Percentiles rank a stretch among this genome's conserved stretches.
Evolutionary conservation across 2,797 vertebrate genomes (phyloP).

Genomic region (Platalea minor): DNA sequence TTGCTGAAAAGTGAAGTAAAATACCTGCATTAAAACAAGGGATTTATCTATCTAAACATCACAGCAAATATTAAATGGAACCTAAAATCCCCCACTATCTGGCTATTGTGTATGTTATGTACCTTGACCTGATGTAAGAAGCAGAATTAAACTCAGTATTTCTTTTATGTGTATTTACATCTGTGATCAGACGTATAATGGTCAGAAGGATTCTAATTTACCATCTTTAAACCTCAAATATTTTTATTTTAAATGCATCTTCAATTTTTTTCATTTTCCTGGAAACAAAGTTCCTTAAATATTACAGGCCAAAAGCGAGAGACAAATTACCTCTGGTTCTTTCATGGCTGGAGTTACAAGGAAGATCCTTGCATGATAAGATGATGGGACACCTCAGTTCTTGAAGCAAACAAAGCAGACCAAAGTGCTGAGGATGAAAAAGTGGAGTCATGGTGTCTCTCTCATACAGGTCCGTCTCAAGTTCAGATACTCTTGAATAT

Average conservation of each 20-base stretch:
- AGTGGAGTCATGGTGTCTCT: not conserved
- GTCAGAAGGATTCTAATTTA: not conserved
- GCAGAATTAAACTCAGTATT: not conserved
- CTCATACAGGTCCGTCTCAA: not conserved
- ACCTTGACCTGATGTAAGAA: not conserved
- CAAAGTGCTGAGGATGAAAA: not conserved
- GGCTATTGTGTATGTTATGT: not conserved
- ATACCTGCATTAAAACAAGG: not conserved
- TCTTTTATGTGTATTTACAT: not conserved
- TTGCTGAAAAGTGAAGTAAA: not conserved
- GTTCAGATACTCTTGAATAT: not conserved
- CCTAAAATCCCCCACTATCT: not conserved
- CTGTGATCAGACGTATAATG: not conserved
- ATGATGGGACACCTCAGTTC: not conserved
- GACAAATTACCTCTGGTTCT: not conserved
- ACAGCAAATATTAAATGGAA: not conserved
- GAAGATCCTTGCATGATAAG: not conserved
- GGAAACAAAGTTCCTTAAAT: not conserved
- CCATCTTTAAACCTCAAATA: not conserved
- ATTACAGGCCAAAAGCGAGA: not conserved
- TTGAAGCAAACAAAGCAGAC: not conserved
- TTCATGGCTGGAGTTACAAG: not conserved
- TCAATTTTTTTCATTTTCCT: not conserved
- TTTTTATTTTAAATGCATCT: not conserved
- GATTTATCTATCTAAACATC: not conserved